Conservation (phyloP, 2,888 invertebrate species). For the Mycalesis mineus region DNA sequence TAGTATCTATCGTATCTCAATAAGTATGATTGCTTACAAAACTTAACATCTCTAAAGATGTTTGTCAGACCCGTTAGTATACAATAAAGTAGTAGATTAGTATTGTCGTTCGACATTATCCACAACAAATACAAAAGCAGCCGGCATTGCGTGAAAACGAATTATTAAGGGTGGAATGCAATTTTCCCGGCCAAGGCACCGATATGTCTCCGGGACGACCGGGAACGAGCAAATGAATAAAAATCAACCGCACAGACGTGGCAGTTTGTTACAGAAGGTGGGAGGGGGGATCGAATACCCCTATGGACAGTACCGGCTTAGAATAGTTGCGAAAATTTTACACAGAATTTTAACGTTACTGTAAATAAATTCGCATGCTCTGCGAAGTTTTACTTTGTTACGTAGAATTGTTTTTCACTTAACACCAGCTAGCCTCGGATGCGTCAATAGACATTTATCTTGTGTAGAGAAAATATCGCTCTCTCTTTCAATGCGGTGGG, state of each 20-base stretch:
- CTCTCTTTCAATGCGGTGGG: too few species aligned
- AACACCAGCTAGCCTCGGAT: too few species aligned
- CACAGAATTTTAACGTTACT: neutral
- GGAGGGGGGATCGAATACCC: slow-evolving; percentile 16
- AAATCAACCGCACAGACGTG: slow-evolving; percentile 38
- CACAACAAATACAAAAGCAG: slow-evolving; percentile 27
- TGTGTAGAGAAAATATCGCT: too few species aligned
- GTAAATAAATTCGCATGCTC: too few species aligned
- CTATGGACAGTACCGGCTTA: slow-evolving; percentile 9
- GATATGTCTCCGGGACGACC: slow-evolving; percentile 46
- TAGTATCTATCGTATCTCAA: too few species aligned
- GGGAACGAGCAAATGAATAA: slow-evolving; percentile 40
- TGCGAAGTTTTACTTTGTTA: too few species aligned
- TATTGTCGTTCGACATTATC: neutral
- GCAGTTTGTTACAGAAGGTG: slow-evolving; percentile 32
- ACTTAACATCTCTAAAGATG: too few species aligned
- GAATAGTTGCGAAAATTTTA: slow-evolving; percentile 2
- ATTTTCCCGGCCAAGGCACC: slow-evolving; percentile 50
- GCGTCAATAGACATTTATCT: too few species aligned
- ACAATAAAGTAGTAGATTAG: neutral
- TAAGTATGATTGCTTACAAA: too few species aligned
- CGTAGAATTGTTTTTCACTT: too few species aligned
- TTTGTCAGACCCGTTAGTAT: too few species aligned
- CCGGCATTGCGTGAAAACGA: slow-evolving; percentile 42
- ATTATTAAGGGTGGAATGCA: slow-evolving; percentile 50